These are phyloP conservation scores for Panagrolaimus sp. DNA, from an alignment of 1,140 invertebrate genomes.

Conservation along the genomic window DNA sequence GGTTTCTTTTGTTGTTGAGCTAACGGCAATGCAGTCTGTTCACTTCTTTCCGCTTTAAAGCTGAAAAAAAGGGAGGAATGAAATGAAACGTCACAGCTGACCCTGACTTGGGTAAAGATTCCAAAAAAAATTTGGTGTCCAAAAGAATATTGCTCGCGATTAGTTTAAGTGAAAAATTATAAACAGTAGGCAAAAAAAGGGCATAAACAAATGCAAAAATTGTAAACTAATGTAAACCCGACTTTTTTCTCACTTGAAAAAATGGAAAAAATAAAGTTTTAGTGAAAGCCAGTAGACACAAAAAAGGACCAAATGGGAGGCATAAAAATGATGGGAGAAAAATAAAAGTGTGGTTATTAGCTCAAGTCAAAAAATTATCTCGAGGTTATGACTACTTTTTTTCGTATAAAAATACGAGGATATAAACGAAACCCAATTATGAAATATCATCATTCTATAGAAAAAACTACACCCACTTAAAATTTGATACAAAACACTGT, in stretches of 20 bases:
- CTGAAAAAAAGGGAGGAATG: neutral
- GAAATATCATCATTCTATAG: no score
- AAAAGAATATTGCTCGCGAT: no score
- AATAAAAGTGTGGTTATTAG: conserved; percentile 4
- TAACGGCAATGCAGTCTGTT: no score
- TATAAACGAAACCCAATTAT: conserved; percentile 14
- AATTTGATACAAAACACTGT: neutral
- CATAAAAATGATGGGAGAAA: neutral
- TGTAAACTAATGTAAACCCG: conserved; percentile 14
- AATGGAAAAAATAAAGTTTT: no score
- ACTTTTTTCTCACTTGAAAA: neutral
- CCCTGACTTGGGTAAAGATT: conserved; percentile 17
- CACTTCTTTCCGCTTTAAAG: no score
- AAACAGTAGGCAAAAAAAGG: conserved; percentile 8
- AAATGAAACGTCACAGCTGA: conserved; percentile 13
- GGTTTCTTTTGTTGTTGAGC: no score
- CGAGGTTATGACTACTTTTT: neutral
- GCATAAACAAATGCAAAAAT: conserved; percentile 17
- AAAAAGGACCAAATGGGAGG: neutral
- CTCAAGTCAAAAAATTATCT: conserved; percentile 9
- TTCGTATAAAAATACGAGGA: neutral
- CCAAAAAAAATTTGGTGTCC: neutral
- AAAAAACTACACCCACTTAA: conserved; percentile 8
- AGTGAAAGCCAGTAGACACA: no score
- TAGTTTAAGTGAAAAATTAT: conserved; percentile 7